Percentiles rank a stretch among this genome's conserved stretches.
Conservation (phyloP, 2,797 vertebrate species). For the Tinamus major region DNA sequence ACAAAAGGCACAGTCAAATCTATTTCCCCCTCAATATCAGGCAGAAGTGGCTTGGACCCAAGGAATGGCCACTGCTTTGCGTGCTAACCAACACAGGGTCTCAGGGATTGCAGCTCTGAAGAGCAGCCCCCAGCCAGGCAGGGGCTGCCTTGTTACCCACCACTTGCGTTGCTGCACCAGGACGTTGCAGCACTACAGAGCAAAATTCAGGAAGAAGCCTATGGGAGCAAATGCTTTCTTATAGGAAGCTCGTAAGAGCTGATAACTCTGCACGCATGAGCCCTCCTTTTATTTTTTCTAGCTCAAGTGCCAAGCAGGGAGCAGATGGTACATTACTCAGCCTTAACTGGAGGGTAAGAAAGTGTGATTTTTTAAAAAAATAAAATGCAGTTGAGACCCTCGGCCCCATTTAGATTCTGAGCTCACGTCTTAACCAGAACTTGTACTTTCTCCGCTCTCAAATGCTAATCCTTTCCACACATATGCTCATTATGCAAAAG, state of each 20-base stretch:
- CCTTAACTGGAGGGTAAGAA: constrained; percentile 71
- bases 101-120: neutral
- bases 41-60: neutral
- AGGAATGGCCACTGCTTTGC: neutral
- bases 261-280: neutral
- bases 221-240: neutral
- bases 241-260: neutral
- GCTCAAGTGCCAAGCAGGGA: constrained; percentile 54
- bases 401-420: constrained; percentile 58
- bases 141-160: fast-evolving
- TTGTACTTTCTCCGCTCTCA: constrained; percentile 66
- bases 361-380: constrained; percentile 40
- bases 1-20: neutral
- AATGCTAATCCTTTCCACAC: constrained; percentile 69
- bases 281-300: constrained; percentile 19
- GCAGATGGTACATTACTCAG: constrained; percentile 73
- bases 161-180: too few species aligned
- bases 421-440: constrained; percentile 56
- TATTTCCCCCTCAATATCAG: neutral
- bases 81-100: neutral
- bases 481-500: constrained; percentile 75
- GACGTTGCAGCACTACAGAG: neutral
- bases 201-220: neutral
- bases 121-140: neutral
- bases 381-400: constrained; percentile 44